Base-by-base conservation (phyloP, 2,888 invertebrate species). In the Eilema caniola region DNA sequence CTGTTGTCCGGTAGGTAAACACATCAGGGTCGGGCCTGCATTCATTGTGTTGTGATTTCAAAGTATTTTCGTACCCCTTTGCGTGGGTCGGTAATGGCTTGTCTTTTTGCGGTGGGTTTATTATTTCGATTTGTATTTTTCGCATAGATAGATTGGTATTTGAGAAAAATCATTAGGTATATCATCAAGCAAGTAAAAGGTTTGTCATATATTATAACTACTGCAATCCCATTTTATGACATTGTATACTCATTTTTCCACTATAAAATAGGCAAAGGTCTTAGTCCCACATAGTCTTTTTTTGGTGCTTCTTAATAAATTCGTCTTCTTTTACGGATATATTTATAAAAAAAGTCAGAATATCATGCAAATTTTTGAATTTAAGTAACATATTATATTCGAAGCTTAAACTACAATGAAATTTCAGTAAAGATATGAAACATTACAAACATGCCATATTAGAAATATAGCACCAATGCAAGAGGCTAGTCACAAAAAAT, bases 1-100 rank as follows among this genome's bases (percentile, higher is more conserved):
- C 81, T 77, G 79, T 78, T 74, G 66, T 79, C 81, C 41, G 8
- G 41, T 16, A 81, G 77, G 77, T 82, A 83, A 83, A 81, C 83
- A 81, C 67, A 65, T 66, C 71, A 69, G 63, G 67, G 24, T 66
- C 61, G 66, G 76, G 73, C 75, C 78, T 77, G 81, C 73, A 72
- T 82, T 80, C 75, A 80, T 77, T 72, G 61, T 81, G 78, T 81
- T 81, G 77, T 80, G 60, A 78, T 82, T 82, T 77, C 77, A 78
- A 82, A 80, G 82, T 82, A 80, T 77, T 77, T 77, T 69, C 70
- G 67, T 67, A 80, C 73, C 78, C 78, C 70, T 81, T 78, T 66
- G 31, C 16, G 63, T 67, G 61, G 69, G 65, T 71, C 66, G 16
- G 11, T 61, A 64, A 71, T 72, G 65, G 64, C 65, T 74, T 66